Evolutionary conservation across 1,140 invertebrate genomes (phyloP).

Genomic region (Oppia nitens): DNA sequence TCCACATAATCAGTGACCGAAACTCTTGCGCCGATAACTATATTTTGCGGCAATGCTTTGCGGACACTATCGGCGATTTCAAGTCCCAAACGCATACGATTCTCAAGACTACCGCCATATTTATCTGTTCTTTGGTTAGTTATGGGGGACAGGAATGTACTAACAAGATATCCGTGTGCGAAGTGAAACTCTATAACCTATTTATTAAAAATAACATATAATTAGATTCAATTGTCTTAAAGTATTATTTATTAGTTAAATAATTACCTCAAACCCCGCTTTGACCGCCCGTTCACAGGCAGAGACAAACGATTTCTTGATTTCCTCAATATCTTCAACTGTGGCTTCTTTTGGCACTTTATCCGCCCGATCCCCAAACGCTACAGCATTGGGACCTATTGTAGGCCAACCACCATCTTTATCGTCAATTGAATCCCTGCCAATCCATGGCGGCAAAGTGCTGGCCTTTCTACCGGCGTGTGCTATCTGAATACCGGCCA

Average conservation of each 20-base stretch:
- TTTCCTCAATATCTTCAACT: not conserved
- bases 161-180: no score
- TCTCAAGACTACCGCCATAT: not conserved
- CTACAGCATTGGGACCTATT: no score
- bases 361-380: not conserved
- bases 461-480: not conserved
- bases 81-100: not conserved
- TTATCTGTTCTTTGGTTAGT: not conserved
- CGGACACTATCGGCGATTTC: not conserved
- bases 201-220: no score
- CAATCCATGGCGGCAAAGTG: not conserved
- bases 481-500: not conserved
- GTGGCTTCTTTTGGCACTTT: not conserved
- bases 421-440: not conserved
- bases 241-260: no score
- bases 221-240: no score
- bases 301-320: not conserved
- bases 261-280: conserved; percentile 4
- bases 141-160: not conserved
- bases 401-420: no score
- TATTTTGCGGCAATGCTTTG: not conserved
- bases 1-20: not conserved
- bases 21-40: not conserved
- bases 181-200: no score
- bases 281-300: not conserved